Evolutionary conservation across 2,888 invertebrate genomes (phyloP).

Genomic region (Lathronympha strigana): DNA sequence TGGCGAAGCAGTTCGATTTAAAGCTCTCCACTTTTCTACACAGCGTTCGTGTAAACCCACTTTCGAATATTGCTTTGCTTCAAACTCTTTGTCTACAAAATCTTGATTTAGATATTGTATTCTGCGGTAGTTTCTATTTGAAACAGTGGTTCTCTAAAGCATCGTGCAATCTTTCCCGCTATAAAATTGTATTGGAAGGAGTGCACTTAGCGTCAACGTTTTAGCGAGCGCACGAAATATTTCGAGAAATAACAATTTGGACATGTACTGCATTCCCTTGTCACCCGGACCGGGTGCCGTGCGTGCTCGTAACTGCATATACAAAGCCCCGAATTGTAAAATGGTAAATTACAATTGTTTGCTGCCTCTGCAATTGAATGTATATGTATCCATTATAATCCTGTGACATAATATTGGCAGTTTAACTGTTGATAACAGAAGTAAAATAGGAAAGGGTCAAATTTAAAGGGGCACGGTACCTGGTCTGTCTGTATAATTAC

Average conservation of each 20-base stretch:
- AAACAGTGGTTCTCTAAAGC: conserved; percentile 40
- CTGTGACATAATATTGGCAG: neutral
- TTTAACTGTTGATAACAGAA: too few relatives aligned
- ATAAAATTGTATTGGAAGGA: conserved; percentile 49
- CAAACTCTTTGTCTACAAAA: conserved; percentile 39
- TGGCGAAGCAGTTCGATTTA: conserved; percentile 36
- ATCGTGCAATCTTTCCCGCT: conserved; percentile 43
- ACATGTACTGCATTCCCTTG: conserved; percentile 44
- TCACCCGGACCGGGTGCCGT: conserved; percentile 8
- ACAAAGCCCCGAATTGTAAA: neutral
- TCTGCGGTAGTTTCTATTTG: conserved; percentile 38
- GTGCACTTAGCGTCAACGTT: conserved; percentile 50
- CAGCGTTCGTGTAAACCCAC: conserved; percentile 37
- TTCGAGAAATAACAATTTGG: conserved; percentile 56
- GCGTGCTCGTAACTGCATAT: conserved; percentile 9
- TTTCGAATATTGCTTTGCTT: conserved; percentile 40
- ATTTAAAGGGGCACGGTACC: too few relatives aligned
- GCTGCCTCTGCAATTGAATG: neutral
- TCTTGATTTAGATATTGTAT: conserved; percentile 41
- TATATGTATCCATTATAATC: neutral
- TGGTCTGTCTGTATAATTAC: too few relatives aligned
- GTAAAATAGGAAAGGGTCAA: too few relatives aligned
- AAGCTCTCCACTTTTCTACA: conserved; percentile 29
- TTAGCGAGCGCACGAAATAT: conserved; percentile 53
- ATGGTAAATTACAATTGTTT: neutral